Conservation (phyloP, 2,888 invertebrate species). For the Cheiracanthium punctorium region DNA sequence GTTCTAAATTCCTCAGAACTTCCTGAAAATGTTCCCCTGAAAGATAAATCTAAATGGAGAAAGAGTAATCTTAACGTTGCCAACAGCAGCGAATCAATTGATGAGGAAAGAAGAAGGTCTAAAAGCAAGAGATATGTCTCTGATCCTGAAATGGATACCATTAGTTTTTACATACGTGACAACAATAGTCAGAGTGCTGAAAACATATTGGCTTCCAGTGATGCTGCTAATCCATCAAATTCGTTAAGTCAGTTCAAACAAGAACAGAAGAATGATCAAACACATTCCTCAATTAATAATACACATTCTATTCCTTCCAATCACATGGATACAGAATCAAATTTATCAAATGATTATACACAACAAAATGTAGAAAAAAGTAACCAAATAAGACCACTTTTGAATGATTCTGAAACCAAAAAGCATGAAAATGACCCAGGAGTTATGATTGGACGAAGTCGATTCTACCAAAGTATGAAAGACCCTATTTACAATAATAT, state of each 20-base stretch:
- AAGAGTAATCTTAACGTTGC: conserved; percentile 81
- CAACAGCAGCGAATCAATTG: conserved; percentile 82
- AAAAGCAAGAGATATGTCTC: conserved; percentile 46
- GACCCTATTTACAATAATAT: conserved; percentile 32
- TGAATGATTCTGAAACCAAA: not conserved
- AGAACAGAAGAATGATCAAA: no score
- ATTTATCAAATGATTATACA: not conserved
- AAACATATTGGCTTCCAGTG: no score
- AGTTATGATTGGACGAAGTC: conserved; percentile 34
- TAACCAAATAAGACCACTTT: not conserved
- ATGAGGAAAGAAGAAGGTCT: conserved; percentile 80
- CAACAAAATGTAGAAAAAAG: not conserved
- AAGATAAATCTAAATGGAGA: conserved; percentile 87
- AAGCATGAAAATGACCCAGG: not conserved
- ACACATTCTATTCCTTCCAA: not conserved
- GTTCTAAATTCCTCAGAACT: conserved; percentile 64
- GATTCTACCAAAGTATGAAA: conserved; percentile 55
- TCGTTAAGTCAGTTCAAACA: no score
- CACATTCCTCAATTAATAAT: not conserved
- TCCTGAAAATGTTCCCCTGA: conserved; percentile 77
- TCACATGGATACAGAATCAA: not conserved
- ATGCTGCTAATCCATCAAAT: no score
- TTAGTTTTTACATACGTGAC: conserved; percentile 47
- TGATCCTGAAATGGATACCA: conserved; percentile 60
- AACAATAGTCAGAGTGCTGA: conserved; percentile 1